Conservation (phyloP, 2,888 invertebrate species). For the Callyntrura guangdongensis region DNA sequence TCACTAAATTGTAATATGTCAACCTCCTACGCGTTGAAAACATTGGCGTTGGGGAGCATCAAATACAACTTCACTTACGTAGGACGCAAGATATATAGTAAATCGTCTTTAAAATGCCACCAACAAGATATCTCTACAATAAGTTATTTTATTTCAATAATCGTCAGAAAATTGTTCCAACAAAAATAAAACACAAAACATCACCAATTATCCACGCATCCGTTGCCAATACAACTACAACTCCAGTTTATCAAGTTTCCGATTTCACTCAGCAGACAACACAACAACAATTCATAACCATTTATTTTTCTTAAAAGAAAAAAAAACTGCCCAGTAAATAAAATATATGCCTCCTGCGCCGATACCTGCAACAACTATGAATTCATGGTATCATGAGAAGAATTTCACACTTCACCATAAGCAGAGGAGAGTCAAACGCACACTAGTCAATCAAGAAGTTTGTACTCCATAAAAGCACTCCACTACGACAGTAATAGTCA, state of each 20-base stretch:
- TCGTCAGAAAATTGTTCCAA: too few species aligned
- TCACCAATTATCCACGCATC: too few species aligned
- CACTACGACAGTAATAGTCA: conserved; percentile 69
- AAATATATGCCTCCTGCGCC: not conserved
- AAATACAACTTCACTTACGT: too few species aligned
- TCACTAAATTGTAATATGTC: not conserved
- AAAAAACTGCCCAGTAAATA: not conserved
- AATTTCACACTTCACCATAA: conserved; percentile 53
- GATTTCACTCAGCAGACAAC: conserved; percentile 6
- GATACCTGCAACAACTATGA: not conserved
- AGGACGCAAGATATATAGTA: too few species aligned
- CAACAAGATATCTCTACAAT: not conserved
- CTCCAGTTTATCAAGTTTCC: not conserved
- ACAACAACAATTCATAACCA: not conserved
- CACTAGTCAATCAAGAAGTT: conserved; percentile 78
- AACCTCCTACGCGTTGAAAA: not conserved
- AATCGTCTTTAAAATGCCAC: too few species aligned
- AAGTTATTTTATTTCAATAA: too few species aligned
- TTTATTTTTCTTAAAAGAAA: conserved; percentile 6
- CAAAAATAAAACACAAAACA: too few species aligned
- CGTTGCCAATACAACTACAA: not conserved
- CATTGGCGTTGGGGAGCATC: not conserved
- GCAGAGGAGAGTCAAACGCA: conserved; percentile 70
- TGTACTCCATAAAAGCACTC: conserved; percentile 71
- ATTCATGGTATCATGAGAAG: conserved; percentile 29